Conservation (phyloP, 2,113 vertebrate species). For the Ailurus styani region DNA sequence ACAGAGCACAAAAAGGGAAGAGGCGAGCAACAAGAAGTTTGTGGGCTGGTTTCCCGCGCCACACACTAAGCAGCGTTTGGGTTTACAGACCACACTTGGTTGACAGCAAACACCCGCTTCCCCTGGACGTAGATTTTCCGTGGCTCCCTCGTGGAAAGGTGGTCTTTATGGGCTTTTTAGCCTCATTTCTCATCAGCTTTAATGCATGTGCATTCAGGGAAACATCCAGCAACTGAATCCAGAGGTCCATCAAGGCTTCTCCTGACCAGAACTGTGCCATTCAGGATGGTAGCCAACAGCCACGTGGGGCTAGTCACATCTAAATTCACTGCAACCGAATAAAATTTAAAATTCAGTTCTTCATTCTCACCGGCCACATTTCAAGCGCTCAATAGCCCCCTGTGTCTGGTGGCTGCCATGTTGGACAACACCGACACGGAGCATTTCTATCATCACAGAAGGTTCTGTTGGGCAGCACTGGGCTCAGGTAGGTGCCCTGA, state of each 20-base stretch:
- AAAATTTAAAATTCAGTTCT: neutral
- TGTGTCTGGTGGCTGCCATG: neutral
- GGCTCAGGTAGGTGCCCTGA: neutral
- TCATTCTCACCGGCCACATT: neutral
- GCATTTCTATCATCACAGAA: no score
- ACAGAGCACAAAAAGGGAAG: no score
- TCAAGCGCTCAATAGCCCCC: neutral
- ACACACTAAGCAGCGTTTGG: fast-evolving
- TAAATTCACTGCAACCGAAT: neutral
- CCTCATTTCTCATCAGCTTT: neutral
- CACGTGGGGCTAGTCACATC: neutral
- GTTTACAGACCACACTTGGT: neutral
- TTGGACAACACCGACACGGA: fast-evolving
- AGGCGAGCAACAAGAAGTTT: fast-evolving
- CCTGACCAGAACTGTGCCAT: neutral
- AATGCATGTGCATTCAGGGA: neutral
- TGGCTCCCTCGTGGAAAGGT: neutral
- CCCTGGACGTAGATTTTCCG: fast-evolving
- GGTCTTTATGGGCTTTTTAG: neutral
- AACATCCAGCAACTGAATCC: neutral
- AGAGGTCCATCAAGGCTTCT: neutral
- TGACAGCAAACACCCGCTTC: no score
- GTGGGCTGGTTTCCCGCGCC: neutral
- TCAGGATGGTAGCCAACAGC: neutral
- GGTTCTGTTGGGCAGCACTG: neutral